These are phyloP conservation scores for Sebastes ruberrimus DNA, from an alignment of 2,797 vertebrate species.

Conservation along the genomic window DNA sequence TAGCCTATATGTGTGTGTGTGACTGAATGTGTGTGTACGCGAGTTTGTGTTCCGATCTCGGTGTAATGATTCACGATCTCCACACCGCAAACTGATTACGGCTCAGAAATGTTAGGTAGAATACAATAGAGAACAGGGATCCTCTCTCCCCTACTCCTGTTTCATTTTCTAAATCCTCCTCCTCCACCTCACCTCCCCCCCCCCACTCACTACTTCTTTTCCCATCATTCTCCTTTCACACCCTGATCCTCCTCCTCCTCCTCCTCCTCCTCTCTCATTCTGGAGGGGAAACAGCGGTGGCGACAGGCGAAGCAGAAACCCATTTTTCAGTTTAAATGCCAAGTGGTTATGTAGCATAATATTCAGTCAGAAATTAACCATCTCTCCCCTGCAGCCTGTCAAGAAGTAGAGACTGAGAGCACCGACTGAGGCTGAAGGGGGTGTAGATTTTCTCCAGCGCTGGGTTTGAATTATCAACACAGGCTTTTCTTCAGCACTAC, in stretches of 20 bases:
- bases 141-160: neutral
- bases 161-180: constrained; percentile 11
- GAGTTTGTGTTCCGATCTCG: constrained; percentile 59
- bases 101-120: constrained; percentile 33
- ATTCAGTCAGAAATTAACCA: constrained; percentile 97
- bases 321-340: constrained; percentile 99
- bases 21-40: neutral
- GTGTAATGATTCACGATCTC: constrained; percentile 74
- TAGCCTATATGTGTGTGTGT: neutral
- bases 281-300: constrained; percentile 92
- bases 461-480: constrained; percentile 45
- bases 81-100: constrained; percentile 73
- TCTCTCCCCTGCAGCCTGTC: constrained; percentile 89
- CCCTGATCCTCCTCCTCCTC: constrained; percentile 73
- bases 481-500: constrained; percentile 17
- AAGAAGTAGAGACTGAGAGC: constrained; percentile 86
- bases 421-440: constrained; percentile 28
- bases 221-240: constrained; percentile 39
- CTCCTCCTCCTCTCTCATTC: constrained; percentile 86
- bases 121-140: constrained; percentile 14
- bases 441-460: constrained; percentile 16
- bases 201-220: neutral
- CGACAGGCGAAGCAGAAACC: constrained; percentile 97
- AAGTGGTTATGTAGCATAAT: constrained; percentile 97
- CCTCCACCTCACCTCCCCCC: neutral